phyloP scores from a whole-genome alignment of 2,113 vertebrate species.

The Sardina pilchardus region DNA sequence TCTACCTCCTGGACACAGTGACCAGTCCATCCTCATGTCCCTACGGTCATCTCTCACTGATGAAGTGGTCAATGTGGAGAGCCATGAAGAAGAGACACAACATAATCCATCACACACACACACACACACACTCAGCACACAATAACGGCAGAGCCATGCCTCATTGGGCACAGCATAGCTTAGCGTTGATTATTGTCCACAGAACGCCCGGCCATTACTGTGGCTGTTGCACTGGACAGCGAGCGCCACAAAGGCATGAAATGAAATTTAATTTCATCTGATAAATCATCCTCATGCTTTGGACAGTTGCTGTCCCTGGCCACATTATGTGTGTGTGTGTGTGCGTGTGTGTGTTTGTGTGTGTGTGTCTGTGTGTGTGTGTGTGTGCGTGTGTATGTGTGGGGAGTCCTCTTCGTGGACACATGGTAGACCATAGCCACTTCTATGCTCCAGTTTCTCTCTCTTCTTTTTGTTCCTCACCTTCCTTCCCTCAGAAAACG shows the following conservation, averaged over 20 bases:
- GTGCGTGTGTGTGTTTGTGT: too few species aligned
- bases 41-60: not conserved
- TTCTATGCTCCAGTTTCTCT: not conserved
- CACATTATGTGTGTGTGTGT: too few species aligned
- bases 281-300: not conserved
- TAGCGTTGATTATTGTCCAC: not conserved
- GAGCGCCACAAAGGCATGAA: not conserved
- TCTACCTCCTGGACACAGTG: too few species aligned
- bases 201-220: not conserved
- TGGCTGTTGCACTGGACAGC: not conserved
- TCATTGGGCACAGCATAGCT: not conserved
- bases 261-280: not conserved
- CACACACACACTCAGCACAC: not conserved
- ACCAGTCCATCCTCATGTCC: not conserved
- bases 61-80: not conserved
- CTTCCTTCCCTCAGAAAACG: not conserved
- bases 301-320: too few species aligned
- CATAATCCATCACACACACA: not conserved
- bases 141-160: not conserved
- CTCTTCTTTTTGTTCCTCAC: not conserved
- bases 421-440: not conserved
- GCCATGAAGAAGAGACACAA: not conserved
- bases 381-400: too few species aligned
- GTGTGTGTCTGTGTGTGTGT: too few species aligned
- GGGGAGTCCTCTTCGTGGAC: not conserved